Base-by-base conservation (phyloP, 2,888 invertebrate genomes). In the Phalangium opilio region DNA sequence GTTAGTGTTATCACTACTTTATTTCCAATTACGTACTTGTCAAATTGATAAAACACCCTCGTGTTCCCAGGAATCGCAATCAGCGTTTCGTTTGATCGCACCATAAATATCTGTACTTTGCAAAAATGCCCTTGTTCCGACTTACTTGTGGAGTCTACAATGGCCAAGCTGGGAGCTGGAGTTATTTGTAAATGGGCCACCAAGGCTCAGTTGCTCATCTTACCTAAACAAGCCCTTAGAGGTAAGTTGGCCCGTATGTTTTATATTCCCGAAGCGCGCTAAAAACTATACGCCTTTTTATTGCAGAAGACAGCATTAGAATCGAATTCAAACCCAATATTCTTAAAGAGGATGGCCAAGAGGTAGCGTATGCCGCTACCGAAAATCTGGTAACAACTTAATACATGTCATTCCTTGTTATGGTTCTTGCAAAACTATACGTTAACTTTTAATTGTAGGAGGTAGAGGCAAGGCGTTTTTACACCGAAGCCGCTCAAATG, bases 181-280 rank as follows among this genome's bases (percentile, higher is more conserved):
- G 49, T 48, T 14, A 48, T 19, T 14, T 59, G 59, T 47, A 39
- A 50, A n/a, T 59, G 59, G 59, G 55, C 57, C 5, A 55, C 59
- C 19, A 58, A 58, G 45, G 50, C 50, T 10, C 59, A 59, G 15
- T 41, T 58, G 14, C 51, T 58, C n/a, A 54, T 57, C 8, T 48
- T 46, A 41, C 47, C 55, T 18, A 46, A 48, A 27, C 50, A 50
- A 47, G 50, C 50, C 12, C 53, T 56, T 10, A 44, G 35, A 40
- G 45, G 55, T 53, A 47, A 45, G 36, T 34, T 27, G 4, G 27
- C 5, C 27, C 27, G 8, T 27, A n/a, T n/a, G n/a, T n/a, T n/a
- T n/a, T n/a, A n/a, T n/a, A n/a, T n/a, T n/a, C 8, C 27, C 8
- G 27, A 27, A 8, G 8, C 8, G 27, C 5, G 5, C 8, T 27